Evolutionary conservation across 2,888 invertebrate genomes (phyloP).

Genomic region (Leucophenga maculata): DNA sequence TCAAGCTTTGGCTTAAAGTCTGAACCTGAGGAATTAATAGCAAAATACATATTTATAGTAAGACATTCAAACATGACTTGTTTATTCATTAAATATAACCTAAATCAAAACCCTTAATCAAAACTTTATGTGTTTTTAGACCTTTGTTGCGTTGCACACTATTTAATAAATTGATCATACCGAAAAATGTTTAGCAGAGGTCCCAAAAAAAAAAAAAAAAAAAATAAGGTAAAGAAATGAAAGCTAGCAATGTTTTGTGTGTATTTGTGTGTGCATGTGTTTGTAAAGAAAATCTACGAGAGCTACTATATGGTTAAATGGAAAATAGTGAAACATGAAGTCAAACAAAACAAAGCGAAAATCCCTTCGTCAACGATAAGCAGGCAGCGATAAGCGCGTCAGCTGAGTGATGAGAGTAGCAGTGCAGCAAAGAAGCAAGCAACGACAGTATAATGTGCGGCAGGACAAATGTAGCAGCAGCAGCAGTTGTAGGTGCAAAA

Average conservation of each 20-base stretch:
- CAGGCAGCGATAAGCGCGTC: slow-evolving; percentile 52
- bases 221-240: too few species aligned
- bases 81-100: too few species aligned
- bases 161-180: too few species aligned
- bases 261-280: slow-evolving; percentile 16
- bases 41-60: too few species aligned
- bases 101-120: too few species aligned
- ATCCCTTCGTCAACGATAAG: slow-evolving; percentile 49
- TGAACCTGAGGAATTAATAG: too few species aligned
- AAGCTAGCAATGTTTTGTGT: not conserved
- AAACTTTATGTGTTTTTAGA: too few species aligned
- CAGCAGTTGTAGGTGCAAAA: not conserved
- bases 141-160: too few species aligned
- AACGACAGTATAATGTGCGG: not conserved
- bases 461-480: not conserved
- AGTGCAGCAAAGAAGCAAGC: slow-evolving; percentile 18
- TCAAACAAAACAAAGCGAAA: slow-evolving; percentile 44
- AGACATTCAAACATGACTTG: too few species aligned
- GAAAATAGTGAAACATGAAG: slow-evolving; percentile 25
- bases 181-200: too few species aligned
- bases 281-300: slow-evolving; percentile 25
- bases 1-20: too few species aligned
- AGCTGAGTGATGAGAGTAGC: slow-evolving; percentile 36
- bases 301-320: slow-evolving; percentile 26
- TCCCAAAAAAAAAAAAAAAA: too few species aligned